Evolutionary conservation across 2,113 vertebrate species (phyloP).

Genomic region (Illadopsis cleaveri): DNA sequence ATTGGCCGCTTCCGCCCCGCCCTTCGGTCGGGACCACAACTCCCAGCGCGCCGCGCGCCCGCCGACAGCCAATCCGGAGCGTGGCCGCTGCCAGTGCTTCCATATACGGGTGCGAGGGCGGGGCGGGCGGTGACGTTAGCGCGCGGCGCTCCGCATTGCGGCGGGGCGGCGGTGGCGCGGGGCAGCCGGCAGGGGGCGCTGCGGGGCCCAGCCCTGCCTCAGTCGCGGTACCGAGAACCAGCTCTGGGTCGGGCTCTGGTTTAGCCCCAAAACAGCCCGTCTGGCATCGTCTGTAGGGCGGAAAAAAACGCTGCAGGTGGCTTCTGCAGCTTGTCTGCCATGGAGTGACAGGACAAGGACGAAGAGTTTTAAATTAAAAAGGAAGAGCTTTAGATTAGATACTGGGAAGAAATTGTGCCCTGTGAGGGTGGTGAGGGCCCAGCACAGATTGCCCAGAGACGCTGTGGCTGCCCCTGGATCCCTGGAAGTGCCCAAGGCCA

Average conservation of each 20-base stretch:
- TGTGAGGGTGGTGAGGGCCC: background rate
- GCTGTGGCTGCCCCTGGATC: background rate
- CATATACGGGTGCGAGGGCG: fast-evolving
- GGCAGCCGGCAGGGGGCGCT: background rate
- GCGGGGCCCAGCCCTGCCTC: fast-evolving
- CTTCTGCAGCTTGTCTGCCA: fast-evolving
- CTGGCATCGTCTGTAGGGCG: fast-evolving
- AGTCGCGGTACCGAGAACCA: fast-evolving
- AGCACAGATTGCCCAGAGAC: fast-evolving
- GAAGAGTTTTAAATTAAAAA: background rate
- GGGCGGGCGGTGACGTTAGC: fast-evolving
- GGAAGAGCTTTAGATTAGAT: background rate
- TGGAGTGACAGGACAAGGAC: too few species aligned
- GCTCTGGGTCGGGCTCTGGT: fast-evolving
- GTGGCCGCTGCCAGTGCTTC: fast-evolving
- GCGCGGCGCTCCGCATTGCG: background rate
- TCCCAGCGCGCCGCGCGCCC: background rate
- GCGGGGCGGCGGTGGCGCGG: background rate
- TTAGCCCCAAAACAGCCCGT: fast-evolving
- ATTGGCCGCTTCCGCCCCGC: background rate
- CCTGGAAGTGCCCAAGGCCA: background rate
- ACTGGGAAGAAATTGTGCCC: fast-evolving
- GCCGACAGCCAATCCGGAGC: background rate
- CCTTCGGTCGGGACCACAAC: background rate
- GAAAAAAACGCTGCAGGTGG: fast-evolving